Evolutionary conservation across 2,888 invertebrate genomes (phyloP), one percentile per base, ranked within the genome.

Genomic region (Dryadula phaetusa): DNA sequence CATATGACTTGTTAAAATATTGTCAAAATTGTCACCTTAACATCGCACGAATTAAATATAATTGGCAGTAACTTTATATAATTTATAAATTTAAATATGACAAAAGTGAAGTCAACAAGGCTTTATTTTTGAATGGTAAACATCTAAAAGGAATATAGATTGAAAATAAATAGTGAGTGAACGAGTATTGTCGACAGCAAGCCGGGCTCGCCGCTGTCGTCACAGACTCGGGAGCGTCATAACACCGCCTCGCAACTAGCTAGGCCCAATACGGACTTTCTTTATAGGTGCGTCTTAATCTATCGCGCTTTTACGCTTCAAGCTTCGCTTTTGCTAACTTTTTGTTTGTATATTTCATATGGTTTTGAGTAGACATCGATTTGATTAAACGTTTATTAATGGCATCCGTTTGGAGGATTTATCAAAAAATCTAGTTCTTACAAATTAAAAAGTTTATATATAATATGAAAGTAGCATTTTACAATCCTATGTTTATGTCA

Each of bases 201-300:
- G 68, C 65, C 67, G 65, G 62, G 56, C 53, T 92, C 93, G 72
- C 93, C 93, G 80, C 81, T 88, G 79, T 86, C 89, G 70, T 86
- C 88, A 72, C 88, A 90, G 78, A 86, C 83, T 69, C 76, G 81
- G 77, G 82, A 79, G 74, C 82, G 83, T 69, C 76, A 78, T 75
- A 74, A 77, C 79, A 79, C 78, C 75, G 77, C 77, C 71, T 73
- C 81, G 74, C 81, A 79, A 68, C 82, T 80, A 80, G 75, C 80
- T 79, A 79, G 82, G 75, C 74, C 79, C 79, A 83, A 84, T 77
- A 79, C 82, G 79, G 74, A 82, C 81, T 83, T 87, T 77, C 79
- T 77, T 74, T 82, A 87, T 90, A 90, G 91, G 91, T 92, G 88
- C 85, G 90, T 91, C 74, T 79, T 77, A 78, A 72, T 78, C 67